Evolutionary conservation across 2,888 invertebrate species (phyloP), one percentile per base, ranked within the genome.

Genomic region (Dusona sp.): DNA sequence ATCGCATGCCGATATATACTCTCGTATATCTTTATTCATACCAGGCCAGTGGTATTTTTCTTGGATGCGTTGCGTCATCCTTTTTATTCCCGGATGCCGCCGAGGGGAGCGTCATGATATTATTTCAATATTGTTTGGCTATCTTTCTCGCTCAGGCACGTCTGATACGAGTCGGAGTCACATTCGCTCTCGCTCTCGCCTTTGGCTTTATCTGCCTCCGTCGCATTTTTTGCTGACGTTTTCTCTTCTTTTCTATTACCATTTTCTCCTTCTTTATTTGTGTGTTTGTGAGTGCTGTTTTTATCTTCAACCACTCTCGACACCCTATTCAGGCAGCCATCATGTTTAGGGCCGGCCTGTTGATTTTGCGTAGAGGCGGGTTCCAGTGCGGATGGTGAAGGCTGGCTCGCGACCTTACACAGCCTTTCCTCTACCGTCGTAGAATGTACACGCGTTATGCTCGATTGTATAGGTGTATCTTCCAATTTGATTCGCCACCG

Each of bases 31-130:
- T 33, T 54, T 54, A 54, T 51, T 67, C 83, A 81, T 86, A 0
- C 68, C 77, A 3, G 84, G 84, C 91, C 90, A 92, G 48, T 87
- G 72, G 70, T 88, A 90, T 4, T 75, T 25, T 16, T 77, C 22
- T 38, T 85, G 79, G 25, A 91, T 86, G 33, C 82, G 45, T 1
- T 79, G 33, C 19, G 75, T 72, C 2, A 90, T 91, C 61, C 78
- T 72, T 36, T 72, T 73, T 9, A 78, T 54, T n/a, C 86, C 88
- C 29, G 68, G 77, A 38, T 88, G 87, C 85, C 87, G 25, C 82
- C 82, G n/a, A 86, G 36, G 0, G 74, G 74, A 13, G 22, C 54
- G 16, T 73, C 70, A 38, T 88, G 88, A 54, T 79, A 75, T 68
- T 87, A 82, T 64, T 82, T 11, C 0, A 84, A n/a, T 64, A 82